Percentiles rank a stretch among this genome's conserved stretches.
These are phyloP conservation scores for Macrostomum lignano DNA, from an alignment of 1,140 invertebrate species.

Conservation along the genomic window DNA sequence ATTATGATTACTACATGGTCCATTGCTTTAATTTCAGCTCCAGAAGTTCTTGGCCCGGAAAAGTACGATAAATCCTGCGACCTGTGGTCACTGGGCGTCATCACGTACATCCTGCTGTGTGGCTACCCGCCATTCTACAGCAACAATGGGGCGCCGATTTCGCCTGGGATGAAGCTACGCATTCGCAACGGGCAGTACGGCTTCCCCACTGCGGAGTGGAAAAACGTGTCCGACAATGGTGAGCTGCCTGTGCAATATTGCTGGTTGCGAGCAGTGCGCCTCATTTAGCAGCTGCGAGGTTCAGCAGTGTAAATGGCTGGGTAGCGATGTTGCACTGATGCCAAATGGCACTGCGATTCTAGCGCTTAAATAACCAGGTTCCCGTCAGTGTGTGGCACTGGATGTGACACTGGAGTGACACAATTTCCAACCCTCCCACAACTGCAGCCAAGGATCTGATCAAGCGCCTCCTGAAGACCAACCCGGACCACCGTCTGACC, in stretches of 20 bases:
- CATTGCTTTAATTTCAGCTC: constrained; percentile 5
- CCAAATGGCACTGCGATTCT: no score
- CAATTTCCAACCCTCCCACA: no score
- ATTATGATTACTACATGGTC: no score
- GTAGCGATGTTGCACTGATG: no score
- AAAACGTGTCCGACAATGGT: constrained; percentile 59
- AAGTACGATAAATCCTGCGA: constrained; percentile 8
- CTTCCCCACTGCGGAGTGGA: constrained; percentile 83
- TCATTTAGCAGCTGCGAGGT: no score
- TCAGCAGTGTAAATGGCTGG: no score
- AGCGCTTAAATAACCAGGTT: no score
- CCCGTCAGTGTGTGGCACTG: no score
- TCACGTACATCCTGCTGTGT: constrained; percentile 35
- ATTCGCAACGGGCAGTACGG: constrained; percentile 81
- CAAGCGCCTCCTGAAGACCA: constrained; percentile 60
- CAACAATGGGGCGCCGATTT: constrained; percentile 77
- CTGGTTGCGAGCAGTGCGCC: no score
- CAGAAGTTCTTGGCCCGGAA: constrained; percentile 4
- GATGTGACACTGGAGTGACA: no score
- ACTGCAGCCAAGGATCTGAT: constrained; percentile 59
- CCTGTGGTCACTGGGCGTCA: constrained; percentile 7
- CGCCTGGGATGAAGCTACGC: constrained; percentile 93
- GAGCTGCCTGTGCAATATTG: no score
- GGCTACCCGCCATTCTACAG: constrained; percentile 94
- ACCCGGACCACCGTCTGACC: constrained; percentile 54